A percentile compares a stretch with the other conserved stretches of the same genome.
Evolutionary conservation across 2,797 vertebrate species (phyloP).

Genomic region (Micromesistius poutassou): DNA sequence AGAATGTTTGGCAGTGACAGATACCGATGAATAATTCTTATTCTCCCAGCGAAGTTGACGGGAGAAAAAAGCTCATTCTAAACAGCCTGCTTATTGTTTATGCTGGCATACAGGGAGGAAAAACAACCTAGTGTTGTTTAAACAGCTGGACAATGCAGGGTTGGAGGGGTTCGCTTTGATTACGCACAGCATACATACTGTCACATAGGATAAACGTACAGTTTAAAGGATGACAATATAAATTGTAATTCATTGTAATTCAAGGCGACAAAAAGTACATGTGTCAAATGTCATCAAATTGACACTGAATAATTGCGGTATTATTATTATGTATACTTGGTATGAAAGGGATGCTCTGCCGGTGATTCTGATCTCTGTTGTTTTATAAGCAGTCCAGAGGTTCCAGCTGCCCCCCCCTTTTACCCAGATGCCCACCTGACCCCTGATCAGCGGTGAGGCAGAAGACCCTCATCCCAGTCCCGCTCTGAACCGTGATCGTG

Average conservation of each 20-base stretch:
- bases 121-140: not conserved
- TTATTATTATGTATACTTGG: too few relatives aligned
- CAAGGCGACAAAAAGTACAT: not conserved
- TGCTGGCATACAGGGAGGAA: not conserved
- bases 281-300: not conserved
- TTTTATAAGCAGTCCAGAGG: not conserved
- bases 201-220: not conserved
- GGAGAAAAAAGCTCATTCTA: not conserved
- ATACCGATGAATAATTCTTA: not conserved
- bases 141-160: not conserved
- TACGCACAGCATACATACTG: not conserved
- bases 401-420: not conserved
- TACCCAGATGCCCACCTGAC: conserved; percentile 10
- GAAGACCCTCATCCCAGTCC: conserved; percentile 45
- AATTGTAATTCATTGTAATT: not conserved
- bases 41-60: not conserved
- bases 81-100: not conserved
- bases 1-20: not conserved
- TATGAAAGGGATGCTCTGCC: not conserved
- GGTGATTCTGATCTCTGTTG: not conserved
- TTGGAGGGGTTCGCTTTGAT: not conserved
- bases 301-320: not conserved
- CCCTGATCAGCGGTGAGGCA: conserved; percentile 46
- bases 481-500: conserved; percentile 46
- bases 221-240: not conserved